Base-by-base conservation (phyloP, 2,797 vertebrate genomes). In the Paguma larvata region DNA sequence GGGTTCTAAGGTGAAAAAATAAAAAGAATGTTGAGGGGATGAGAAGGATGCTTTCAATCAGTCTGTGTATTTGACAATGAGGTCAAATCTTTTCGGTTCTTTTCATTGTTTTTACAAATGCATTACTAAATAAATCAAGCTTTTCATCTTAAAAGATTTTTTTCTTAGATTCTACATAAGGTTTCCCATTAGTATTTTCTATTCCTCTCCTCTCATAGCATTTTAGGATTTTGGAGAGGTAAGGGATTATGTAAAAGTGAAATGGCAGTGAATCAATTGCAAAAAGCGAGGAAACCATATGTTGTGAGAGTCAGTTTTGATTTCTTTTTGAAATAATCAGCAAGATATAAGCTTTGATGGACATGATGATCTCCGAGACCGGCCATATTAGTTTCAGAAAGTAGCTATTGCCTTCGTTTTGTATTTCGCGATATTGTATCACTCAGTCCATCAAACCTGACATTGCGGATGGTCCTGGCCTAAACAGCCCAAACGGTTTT, bases 81-180 rank as follows among this genome's bases (percentile, higher is more conserved):
- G 18, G 18, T 34, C 30, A 78, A 87, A 77, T 70, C 32, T 85
- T 75, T 83, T 77, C 19, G 65, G 6, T 93, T 91, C 27, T 88
- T 96, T 97, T 68, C 19, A 85, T 77, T 75, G 84, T 32, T 93
- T 63, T 41, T 70, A 48, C 38, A 87, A 94, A 70, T 92, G 15
- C 1, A 80, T 70, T 44, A 79, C 34, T 78, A 86, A 63, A 65
- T 79, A 78, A 44, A 53, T 19, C 38, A 13, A 46, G 5, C 34
- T 48, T 89, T 89, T 82, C 65, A 77, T 25, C 41, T 89, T 48
- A 67, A 67, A 82, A 59, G 11, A 2, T n/a, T 65, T 46, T 85
- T 85, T 79, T 34, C 51, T 56, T 85, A 73, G 41, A 89, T 46
- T 89, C 62, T 51, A 77, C 25, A 25, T 48, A 73, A 48, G 34